Evolutionary conservation across 2,113 vertebrate genomes (phyloP).

Genomic region (Gnathonemus echidnorhynchus): DNA sequence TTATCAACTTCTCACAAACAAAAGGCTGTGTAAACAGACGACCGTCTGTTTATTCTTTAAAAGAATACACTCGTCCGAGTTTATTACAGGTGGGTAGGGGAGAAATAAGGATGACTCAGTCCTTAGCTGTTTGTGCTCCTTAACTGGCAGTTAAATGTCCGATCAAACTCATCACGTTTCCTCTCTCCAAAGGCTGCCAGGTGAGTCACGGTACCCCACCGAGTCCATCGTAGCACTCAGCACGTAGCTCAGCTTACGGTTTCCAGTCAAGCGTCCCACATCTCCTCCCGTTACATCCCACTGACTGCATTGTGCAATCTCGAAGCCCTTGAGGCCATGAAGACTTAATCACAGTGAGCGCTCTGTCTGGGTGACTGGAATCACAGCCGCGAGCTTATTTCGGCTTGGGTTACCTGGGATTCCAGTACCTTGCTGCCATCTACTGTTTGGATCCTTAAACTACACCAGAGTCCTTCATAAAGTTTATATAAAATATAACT

Average conservation of each 20-base stretch:
- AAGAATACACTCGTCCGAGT: neutral
- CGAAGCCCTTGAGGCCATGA: neutral
- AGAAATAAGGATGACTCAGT: neutral
- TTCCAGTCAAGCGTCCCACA: neutral
- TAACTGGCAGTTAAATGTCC: neutral
- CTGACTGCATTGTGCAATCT: neutral
- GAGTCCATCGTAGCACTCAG: neutral
- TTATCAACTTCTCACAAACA: neutral
- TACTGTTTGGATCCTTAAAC: conserved; percentile 23
- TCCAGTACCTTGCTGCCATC: conserved; percentile 43
- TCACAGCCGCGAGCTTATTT: neutral
- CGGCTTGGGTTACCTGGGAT: neutral
- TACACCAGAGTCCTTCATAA: neutral
- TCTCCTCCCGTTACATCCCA: neutral
- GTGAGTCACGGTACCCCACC: neutral
- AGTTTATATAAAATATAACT: neutral
- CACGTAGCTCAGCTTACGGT: neutral
- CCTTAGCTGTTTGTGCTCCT: neutral
- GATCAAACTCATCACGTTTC: neutral
- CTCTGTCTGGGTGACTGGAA: neutral
- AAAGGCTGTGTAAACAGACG: neutral
- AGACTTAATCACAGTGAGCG: neutral
- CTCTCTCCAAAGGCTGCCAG: neutral
- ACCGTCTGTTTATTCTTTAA: neutral
- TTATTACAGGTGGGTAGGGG: neutral